Base-by-base conservation (phyloP, 2,888 invertebrate species). In the Liopterus haemorrhoidalis region DNA sequence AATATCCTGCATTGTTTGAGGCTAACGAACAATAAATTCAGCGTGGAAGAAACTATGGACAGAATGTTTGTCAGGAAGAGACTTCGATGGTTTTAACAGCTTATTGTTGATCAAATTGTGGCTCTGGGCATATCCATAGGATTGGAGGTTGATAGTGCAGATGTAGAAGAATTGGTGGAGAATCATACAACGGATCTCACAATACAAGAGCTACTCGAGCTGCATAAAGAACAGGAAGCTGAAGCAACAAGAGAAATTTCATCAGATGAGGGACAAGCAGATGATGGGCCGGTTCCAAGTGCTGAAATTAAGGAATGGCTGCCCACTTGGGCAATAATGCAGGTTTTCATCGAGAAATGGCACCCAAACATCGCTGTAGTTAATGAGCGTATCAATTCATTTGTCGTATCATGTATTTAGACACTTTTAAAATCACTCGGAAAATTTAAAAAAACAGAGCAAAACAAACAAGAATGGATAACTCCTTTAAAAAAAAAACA, bases 241-340 rank as follows among this genome's bases (percentile, higher is more conserved):
- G 30, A 6, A 30, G 30, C 30, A 30, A 30, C 12, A 30, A 30
- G 30, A 30, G 11, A 30, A 30, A 30, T 30, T 5, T 30, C 11
- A 30, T 30, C 8, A 11, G 30, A 30, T 12, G 30, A 30, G 30
- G 30, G 12, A 5, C 8, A 5, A 30, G 30, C 8, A 30, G 30
- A 30, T 11, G 30, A 30, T 30, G 30, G 30, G 30, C 30, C 11
- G 30, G 30, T 30, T 30, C 30, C 30, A 30, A 30, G 30, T 30
- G 30, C 30, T 30, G 30, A 11, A 30, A 30, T 30, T 30, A 30
- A 30, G 30, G 30, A 30, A 30, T 30, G 30, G 30, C 30, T 30
- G 30, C 12, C 30, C 11, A 30, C 30, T 30, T 30, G 30, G 30
- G 30, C 30, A 30, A 30, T n/a, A 30, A 30, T 30, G 30, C 30